Base-by-base conservation (phyloP, 2,797 vertebrate genomes). In the Masticophis lateralis region DNA sequence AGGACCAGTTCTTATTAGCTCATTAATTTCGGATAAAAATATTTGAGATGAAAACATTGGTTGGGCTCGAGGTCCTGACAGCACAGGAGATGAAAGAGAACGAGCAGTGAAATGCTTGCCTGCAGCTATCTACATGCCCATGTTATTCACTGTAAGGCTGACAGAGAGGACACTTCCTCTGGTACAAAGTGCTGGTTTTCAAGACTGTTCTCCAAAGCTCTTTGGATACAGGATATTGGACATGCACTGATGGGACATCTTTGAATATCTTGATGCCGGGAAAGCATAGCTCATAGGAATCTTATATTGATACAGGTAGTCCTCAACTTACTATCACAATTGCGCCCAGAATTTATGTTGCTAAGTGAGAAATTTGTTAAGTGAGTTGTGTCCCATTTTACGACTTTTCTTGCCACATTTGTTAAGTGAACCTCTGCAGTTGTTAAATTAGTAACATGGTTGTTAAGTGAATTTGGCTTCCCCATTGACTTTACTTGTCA, bases 1-100 rank as follows among this genome's bases (percentile, higher is more conserved):
- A 43, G 43, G 43, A 92, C 89, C 57, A 51, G 43, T 89, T 89
- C 69, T 83, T 61, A 51, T 92, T 89, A 89, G 66, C 59, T 91
- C 89, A 88, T 88, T 9, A 2, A 57, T 37, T 79, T 8, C 8
- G 10, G 51, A 7, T 22, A 51, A 55, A 74, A 74, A 37, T 32
- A 13, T 43, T 74, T 83, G 86, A 74, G 57, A 56, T 61, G 5
- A 94, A 92, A 90, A 88, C 18, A 91, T 57, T 43, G n/a, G 0
- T n/a, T 90, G 56, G n/a, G 91, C 86, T 91, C 27, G 8, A 22
- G 63, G 86, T 66, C 88, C 57, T 83, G 27, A 59, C 37, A 86
- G 57, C 53, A 37, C 27, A 28, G 63, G 66, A 88, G 89, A 51
- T 92, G 91, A 89, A 92, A 88, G 47, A 56, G 60, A 66, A 91